Evolutionary conservation across 2,113 vertebrate species (phyloP).

Genomic region (Brachypodius melanocephalos): DNA sequence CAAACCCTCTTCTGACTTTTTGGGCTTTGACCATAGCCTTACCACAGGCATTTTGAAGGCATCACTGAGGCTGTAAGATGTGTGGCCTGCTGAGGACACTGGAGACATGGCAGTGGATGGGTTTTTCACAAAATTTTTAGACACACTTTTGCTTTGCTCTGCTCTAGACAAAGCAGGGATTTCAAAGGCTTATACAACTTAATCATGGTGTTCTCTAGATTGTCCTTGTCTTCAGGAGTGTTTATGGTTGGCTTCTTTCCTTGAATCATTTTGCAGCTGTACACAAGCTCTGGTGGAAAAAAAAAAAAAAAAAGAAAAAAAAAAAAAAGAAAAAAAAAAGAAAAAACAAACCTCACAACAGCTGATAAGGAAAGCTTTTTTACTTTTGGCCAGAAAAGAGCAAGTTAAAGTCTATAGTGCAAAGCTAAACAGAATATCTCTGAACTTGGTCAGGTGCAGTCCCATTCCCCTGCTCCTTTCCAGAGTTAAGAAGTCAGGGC

Average conservation of each 20-base stretch:
- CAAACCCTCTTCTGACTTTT: neutral
- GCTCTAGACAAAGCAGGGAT: neutral
- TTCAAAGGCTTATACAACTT: neutral
- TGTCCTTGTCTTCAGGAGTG: neutral
- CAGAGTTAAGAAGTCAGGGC: neutral
- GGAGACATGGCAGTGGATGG: neutral
- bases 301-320: neutral
- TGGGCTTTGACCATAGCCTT: neutral
- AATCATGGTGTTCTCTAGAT: neutral
- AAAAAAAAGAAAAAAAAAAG: no score
- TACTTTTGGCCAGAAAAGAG: neutral
- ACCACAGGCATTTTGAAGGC: neutral
- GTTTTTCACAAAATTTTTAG: neutral
- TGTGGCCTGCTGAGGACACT: neutral
- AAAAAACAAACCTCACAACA: no score
- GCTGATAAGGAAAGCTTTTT: neutral
- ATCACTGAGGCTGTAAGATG: neutral
- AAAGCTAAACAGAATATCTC: neutral
- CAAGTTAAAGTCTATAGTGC: neutral
- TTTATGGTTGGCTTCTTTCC: neutral
- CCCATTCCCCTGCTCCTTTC: neutral
- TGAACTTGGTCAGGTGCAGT: neutral
- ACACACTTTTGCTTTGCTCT: neutral
- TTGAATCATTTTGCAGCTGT: neutral
- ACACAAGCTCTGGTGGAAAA: neutral